phyloP scores from a whole-genome alignment of 2,113 vertebrate species.

The Apaloderma vittatum region DNA sequence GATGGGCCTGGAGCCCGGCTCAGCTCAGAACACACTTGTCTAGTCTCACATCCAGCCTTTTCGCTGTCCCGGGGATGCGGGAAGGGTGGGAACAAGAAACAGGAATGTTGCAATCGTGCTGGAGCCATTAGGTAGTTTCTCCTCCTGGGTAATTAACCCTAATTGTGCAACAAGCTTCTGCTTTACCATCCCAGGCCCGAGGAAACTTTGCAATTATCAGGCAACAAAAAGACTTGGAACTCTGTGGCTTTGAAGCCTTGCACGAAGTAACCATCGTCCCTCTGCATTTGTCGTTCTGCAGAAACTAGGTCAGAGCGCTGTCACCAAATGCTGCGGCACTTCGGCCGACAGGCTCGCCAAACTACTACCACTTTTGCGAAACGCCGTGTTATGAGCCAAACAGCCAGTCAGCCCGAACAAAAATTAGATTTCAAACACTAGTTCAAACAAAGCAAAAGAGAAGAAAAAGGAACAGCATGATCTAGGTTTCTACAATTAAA shows the following conservation, averaged over 20 bases:
- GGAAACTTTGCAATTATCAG: background rate
- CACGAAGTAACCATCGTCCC: background rate
- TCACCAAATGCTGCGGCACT: rapidly evolving
- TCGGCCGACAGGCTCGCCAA: background rate
- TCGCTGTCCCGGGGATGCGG: background rate
- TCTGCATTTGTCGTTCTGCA: background rate
- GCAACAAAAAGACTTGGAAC: background rate
- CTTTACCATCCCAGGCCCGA: slow-evolving; percentile 52
- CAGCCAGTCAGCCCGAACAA: background rate
- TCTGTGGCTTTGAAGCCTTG: background rate
- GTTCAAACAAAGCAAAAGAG: slow-evolving; percentile 46
- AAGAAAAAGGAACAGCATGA: background rate
- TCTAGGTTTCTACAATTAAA: background rate
- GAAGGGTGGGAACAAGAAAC: slow-evolving; percentile 19
- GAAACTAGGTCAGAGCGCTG: background rate
- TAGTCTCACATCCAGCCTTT: background rate
- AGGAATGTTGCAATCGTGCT: background rate
- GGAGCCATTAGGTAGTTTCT: slow-evolving; percentile 11
- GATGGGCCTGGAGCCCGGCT: background rate
- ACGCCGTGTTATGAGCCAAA: background rate
- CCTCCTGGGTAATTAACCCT: slow-evolving; percentile 47
- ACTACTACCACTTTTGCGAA: background rate
- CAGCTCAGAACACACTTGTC: rapidly evolving
- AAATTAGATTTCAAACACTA: background rate
- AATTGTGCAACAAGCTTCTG: slow-evolving; percentile 46